These are phyloP conservation scores for Drosophila anomalata DNA, from an alignment of 2,888 invertebrate species.

Conservation along the genomic window DNA sequence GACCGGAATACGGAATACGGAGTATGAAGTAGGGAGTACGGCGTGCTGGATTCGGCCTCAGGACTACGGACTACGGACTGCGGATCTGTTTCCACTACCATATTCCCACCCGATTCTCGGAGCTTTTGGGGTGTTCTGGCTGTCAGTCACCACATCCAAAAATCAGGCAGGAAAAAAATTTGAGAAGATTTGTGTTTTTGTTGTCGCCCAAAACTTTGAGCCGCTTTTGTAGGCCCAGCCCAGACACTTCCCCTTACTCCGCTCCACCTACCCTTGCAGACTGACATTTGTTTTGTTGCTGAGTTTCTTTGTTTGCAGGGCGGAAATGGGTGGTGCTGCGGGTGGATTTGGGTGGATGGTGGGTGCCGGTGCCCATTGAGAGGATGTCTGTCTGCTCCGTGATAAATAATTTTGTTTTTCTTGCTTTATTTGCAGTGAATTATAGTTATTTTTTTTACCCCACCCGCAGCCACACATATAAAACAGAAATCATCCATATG, in stretches of 20 bases:
- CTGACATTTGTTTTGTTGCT: slow-evolving; percentile 68
- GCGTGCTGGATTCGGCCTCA: slow-evolving; percentile 12
- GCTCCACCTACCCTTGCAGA: slow-evolving; percentile 34
- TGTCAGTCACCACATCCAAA: slow-evolving; percentile 40
- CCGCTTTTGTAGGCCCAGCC: slow-evolving; percentile 60
- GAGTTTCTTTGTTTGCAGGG: slow-evolving; percentile 37
- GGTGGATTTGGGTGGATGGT: slow-evolving; percentile 13
- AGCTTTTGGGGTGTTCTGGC: slow-evolving; percentile 24
- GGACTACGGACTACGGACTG: slow-evolving; percentile 20
- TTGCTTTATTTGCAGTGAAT: slow-evolving; percentile 70
- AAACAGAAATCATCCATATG: slow-evolving; percentile 25
- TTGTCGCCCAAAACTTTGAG: slow-evolving; percentile 58
- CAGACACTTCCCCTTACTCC: slow-evolving; percentile 23
- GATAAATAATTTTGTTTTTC: slow-evolving; percentile 73
- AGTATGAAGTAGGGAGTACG: slow-evolving; percentile 4
- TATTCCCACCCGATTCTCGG: slow-evolving; percentile 9
- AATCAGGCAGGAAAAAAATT: slow-evolving; percentile 16
- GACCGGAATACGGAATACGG: not conserved
- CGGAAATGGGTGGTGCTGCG: not conserved
- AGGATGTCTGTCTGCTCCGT: slow-evolving; percentile 40
- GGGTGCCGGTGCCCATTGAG: slow-evolving; percentile 30
- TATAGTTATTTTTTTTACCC: slow-evolving; percentile 58
- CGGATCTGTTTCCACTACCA: slow-evolving; percentile 21
- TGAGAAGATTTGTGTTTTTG: slow-evolving; percentile 43
- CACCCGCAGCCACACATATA: slow-evolving; percentile 8